phyloP scores from a whole-genome alignment of 2,113 vertebrate species.

The Zeus faber region DNA sequence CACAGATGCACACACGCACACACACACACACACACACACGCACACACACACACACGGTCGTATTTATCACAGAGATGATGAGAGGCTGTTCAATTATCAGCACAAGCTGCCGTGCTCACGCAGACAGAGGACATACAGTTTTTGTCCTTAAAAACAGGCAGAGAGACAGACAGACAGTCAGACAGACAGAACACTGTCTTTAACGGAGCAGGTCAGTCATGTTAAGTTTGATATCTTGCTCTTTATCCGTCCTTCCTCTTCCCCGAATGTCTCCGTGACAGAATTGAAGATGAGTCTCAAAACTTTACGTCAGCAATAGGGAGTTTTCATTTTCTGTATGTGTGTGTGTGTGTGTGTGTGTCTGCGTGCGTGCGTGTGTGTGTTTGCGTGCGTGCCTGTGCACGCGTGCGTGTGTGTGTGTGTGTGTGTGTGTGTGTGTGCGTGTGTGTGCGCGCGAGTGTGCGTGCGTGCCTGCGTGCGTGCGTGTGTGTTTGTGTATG shows the following conservation, averaged over 20 bases:
- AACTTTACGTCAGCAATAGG: conserved; percentile 34
- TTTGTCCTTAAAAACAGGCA: no score
- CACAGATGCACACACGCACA: conserved; percentile 1
- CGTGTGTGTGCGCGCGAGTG: conserved; percentile 10
- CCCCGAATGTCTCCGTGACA: conserved; percentile 14
- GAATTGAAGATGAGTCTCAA: conserved; percentile 17
- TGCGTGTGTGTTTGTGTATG: no score
- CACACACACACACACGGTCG: background rate
- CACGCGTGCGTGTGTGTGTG: conserved; percentile 10
- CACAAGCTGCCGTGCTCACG: no score
- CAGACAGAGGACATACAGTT: no score
- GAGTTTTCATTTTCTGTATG: conserved; percentile 32
- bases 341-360: conserved; percentile 12
- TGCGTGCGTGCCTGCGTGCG: background rate
- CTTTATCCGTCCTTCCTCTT: conserved; percentile 24
- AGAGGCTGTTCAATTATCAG: no score
- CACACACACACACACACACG: conserved; percentile 2
- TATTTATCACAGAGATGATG: background rate
- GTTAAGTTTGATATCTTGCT: conserved; percentile 16
- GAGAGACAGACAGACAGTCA: conserved; percentile 5
- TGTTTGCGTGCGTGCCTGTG: conserved; percentile 12
- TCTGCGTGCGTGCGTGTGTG: conserved; percentile 18
- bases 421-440: conserved; percentile 7
- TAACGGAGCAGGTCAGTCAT: no score
- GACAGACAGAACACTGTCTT: no score